Conservation (phyloP, 1,140 invertebrate species). For the Xylocopa sonorina region DNA sequence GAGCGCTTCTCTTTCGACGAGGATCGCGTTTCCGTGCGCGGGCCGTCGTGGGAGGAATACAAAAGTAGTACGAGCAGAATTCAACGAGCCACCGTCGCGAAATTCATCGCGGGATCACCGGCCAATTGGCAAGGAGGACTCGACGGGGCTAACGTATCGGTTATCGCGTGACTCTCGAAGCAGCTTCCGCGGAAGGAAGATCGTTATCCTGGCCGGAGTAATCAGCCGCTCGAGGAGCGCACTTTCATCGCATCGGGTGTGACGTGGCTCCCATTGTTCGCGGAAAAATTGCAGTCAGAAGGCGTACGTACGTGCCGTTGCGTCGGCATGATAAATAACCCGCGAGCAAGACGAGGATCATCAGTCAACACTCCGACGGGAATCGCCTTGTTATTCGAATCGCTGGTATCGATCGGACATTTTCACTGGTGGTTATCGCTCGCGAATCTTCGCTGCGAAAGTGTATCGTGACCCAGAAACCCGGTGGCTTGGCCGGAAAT, state of each 20-base stretch:
- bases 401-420: conserved; percentile 10
- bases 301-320: conserved; percentile 2
- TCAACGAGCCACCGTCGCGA: not conserved
- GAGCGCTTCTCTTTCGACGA: conserved; percentile 5
- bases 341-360: not conserved
- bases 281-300: conserved; percentile 17
- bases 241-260: not conserved
- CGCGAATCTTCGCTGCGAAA: conserved; percentile 19
- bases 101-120: not conserved
- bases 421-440: not conserved
- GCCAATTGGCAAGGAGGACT: not conserved
- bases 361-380: conserved; percentile 7
- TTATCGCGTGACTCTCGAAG: not conserved
- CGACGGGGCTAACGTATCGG: not conserved
- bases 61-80: conserved; percentile 19
- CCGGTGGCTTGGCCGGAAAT: conserved; percentile 44
- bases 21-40: not conserved
- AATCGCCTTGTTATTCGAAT: conserved; percentile 19
- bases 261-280: conserved; percentile 6
- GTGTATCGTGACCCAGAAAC: conserved; percentile 49
- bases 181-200: not conserved
- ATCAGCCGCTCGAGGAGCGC: not conserved
- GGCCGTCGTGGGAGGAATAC: conserved; percentile 34
- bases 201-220: not conserved
- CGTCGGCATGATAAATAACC: conserved; percentile 18